Evolutionary conservation across 1,140 invertebrate species (phyloP).

Genomic region (Sipha flava): DNA sequence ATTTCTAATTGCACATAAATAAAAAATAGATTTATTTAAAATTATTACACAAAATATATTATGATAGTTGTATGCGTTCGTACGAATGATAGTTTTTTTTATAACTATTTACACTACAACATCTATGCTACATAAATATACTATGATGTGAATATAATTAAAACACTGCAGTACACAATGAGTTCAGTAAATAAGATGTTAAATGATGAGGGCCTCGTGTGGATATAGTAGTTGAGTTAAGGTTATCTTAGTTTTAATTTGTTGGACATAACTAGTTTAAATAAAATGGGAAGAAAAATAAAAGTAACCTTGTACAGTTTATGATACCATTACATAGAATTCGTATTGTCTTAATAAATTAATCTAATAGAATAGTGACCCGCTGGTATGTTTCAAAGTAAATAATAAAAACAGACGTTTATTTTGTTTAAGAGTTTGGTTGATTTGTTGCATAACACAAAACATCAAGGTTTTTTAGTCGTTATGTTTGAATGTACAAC

Average conservation of each 20-base stretch:
- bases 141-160: no score
- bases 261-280: neutral
- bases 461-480: neutral
- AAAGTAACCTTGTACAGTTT: neutral
- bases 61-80: no score
- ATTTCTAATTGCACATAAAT: no score
- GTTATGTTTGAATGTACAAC: neutral
- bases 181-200: no score
- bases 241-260: no score
- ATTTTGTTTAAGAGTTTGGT: neutral
- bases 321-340: neutral
- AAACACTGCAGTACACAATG: no score
- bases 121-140: no score
- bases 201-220: neutral
- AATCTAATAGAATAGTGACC: neutral
- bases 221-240: neutral
- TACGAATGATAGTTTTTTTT: no score
- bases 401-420: neutral
- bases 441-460: neutral
- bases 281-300: neutral
- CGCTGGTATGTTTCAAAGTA: neutral
- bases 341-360: neutral
- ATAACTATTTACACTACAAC: no score
- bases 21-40: no score
- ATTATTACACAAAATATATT: no score